phyloP scores from a whole-genome alignment of 2,113 vertebrate species.

The Etia nguti region DNA sequence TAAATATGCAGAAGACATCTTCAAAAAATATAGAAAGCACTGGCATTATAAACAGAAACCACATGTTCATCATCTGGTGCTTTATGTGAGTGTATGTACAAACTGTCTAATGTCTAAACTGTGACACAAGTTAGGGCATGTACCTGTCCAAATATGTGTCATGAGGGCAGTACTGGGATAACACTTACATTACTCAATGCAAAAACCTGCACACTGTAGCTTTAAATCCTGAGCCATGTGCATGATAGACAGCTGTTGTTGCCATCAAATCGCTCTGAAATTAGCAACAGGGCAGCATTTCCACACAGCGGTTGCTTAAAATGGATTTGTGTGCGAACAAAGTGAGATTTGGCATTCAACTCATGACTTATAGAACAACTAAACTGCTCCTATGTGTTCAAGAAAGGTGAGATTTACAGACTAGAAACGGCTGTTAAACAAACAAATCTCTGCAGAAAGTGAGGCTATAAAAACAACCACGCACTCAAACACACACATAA shows the following conservation, averaged over 20 bases:
- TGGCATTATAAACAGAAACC: neutral
- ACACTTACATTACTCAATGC: neutral
- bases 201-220: neutral
- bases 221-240: neutral
- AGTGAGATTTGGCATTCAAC: neutral
- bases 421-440: neutral
- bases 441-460: neutral
- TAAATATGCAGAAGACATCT: neutral
- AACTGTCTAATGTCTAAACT: neutral
- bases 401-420: neutral
- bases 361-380: neutral
- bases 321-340: neutral
- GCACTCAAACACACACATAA: neutral
- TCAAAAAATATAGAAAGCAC: neutral
- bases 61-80: neutral
- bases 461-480: neutral
- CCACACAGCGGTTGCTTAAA: neutral
- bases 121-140: neutral
- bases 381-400: neutral
- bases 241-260: slow-evolving; percentile 10
- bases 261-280: slow-evolving; percentile 1
- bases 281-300: slow-evolving; percentile 3
- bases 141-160: neutral
- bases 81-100: neutral
- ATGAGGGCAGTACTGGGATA: neutral